Conservation (phyloP, 2,797 vertebrate species). For the Cetoscarus ocellatus region DNA sequence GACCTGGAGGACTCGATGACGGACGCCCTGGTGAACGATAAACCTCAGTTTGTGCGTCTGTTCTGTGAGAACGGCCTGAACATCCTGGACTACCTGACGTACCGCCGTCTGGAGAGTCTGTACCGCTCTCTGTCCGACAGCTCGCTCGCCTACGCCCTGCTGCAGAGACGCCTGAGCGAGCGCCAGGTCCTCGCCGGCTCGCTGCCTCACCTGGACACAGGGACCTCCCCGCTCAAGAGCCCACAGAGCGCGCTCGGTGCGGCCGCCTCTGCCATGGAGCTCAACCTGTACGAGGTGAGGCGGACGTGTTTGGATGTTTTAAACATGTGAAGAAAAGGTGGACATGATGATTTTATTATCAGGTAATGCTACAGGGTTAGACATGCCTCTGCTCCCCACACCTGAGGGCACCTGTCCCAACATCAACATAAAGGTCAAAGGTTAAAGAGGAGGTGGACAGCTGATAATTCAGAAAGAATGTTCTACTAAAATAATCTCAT, state of each 20-base stretch:
- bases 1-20: constrained; percentile 90
- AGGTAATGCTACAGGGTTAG: too few relatives aligned
- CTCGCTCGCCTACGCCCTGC: constrained; percentile 77
- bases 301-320: too few relatives aligned
- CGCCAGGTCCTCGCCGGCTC: constrained; percentile 47
- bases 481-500: too few relatives aligned
- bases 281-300: constrained; percentile 82
- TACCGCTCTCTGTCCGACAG: constrained; percentile 81
- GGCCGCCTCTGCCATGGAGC: constrained; percentile 50
- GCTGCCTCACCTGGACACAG: background rate
- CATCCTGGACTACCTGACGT: constrained; percentile 87
- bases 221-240: background rate
- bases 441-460: too few relatives aligned
- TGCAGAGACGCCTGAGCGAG: constrained; percentile 79
- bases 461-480: too few relatives aligned
- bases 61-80: constrained; percentile 90
- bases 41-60: constrained; percentile 90
- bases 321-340: too few relatives aligned
- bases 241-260: background rate
- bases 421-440: too few relatives aligned
- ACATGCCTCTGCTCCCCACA: too few relatives aligned
- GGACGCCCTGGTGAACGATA: constrained; percentile 89
- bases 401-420: too few relatives aligned
- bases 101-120: constrained; percentile 82
- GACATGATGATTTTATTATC: too few relatives aligned